Evolutionary conservation across 2,888 invertebrate species (phyloP).

Genomic region (Cosmia trapezina): DNA sequence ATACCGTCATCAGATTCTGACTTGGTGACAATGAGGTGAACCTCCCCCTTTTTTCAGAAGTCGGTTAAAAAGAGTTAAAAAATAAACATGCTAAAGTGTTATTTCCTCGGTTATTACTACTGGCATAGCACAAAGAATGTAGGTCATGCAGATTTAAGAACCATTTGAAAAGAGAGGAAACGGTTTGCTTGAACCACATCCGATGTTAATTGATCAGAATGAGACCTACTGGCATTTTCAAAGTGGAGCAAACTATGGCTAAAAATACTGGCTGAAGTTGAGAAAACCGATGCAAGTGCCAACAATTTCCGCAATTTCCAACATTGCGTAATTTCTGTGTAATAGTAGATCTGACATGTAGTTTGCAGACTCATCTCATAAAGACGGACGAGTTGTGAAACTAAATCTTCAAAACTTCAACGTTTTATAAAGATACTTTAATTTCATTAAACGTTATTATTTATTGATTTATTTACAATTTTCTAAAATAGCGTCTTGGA

Average conservation of each 20-base stretch:
- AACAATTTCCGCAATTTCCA: constrained; percentile 20
- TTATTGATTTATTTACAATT: too few species aligned
- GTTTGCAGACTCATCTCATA: not conserved
- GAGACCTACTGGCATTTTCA: constrained; percentile 20
- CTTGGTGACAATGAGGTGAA: too few species aligned
- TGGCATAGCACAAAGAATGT: constrained; percentile 42
- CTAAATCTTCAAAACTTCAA: not conserved
- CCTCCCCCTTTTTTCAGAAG: too few species aligned
- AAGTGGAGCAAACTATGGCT: constrained; percentile 40
- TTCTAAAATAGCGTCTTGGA: too few species aligned
- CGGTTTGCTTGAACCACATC: constrained; percentile 12
- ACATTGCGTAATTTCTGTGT: constrained; percentile 12
- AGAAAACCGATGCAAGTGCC: constrained; percentile 28
- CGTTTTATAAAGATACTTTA: too few species aligned
- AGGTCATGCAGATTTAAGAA: constrained; percentile 48
- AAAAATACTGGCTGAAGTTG: constrained; percentile 42
- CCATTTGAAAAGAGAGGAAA: constrained; percentile 35
- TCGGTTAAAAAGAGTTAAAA: not conserved
- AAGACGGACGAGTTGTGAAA: too few species aligned
- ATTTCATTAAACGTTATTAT: too few species aligned
- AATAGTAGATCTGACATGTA: not conserved
- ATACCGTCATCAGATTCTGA: too few species aligned
- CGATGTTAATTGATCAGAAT: constrained; percentile 47
- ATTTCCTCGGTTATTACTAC: constrained; percentile 28
- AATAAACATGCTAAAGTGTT: constrained; percentile 26